phyloP scores from a whole-genome alignment of 2,888 invertebrate genomes.

The Falcaria lacertinaria region DNA sequence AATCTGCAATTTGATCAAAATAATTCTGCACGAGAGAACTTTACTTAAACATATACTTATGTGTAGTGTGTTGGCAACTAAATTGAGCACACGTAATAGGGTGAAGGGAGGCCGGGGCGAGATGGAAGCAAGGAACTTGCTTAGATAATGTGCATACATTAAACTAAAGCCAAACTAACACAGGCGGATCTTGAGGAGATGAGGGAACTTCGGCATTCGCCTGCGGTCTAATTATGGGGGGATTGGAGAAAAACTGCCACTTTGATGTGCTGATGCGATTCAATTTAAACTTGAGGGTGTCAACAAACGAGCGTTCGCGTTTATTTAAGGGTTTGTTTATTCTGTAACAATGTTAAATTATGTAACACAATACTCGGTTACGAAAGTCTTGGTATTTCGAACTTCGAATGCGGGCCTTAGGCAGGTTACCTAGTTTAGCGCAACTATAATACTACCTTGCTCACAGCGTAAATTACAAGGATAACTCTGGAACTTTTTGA shows the following conservation, averaged over 20 bases:
- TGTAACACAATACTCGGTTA: no score
- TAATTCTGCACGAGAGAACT: not conserved
- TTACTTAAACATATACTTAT: not conserved
- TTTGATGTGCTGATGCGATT: conserved; percentile 23
- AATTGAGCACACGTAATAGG: conserved; percentile 58
- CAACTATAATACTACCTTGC: no score
- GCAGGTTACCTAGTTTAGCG: no score
- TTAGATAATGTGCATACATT: conserved; percentile 80
- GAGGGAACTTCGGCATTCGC: conserved; percentile 66
- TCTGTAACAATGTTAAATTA: not conserved
- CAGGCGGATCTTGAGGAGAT: conserved; percentile 72
- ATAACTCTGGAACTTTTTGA: no score
- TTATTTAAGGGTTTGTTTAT: conserved; percentile 14
- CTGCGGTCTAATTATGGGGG: conserved; percentile 67
- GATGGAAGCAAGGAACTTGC: conserved; percentile 57
- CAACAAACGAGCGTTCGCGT: no score
- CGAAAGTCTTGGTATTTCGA: no score
- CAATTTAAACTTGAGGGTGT: conserved; percentile 20
- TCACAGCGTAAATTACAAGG: no score
- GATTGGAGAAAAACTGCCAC: conserved; percentile 38
- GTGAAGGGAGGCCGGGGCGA: conserved; percentile 29
- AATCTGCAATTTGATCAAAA: not conserved
- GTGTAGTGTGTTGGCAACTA: conserved; percentile 25
- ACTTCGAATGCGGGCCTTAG: no score
- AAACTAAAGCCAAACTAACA: conserved; percentile 76